Percentiles rank a stretch among this genome's conserved stretches.
These are phyloP conservation scores for Corythaeola cristata DNA, from an alignment of 2,113 vertebrate genomes.

Conservation along the genomic window DNA sequence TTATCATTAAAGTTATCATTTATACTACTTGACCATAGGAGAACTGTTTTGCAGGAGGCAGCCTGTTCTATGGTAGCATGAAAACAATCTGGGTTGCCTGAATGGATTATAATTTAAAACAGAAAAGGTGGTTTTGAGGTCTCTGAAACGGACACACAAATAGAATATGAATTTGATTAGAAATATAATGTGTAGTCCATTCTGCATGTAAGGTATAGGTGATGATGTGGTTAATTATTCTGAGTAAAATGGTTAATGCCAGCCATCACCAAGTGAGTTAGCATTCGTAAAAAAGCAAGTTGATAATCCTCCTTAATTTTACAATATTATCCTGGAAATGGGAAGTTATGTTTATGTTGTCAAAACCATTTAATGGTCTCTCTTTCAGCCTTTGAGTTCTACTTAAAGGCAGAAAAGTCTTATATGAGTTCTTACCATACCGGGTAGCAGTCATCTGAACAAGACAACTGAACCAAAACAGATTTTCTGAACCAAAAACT, in stretches of 20 bases:
- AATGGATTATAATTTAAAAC: not conserved
- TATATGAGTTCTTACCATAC: not conserved
- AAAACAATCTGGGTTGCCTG: not conserved
- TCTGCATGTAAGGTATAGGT: not conserved
- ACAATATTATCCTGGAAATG: not conserved
- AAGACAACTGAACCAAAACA: not conserved
- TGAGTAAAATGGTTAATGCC: not conserved
- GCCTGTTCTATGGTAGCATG: not conserved
- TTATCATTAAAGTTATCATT: not conserved
- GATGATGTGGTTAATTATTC: not conserved
- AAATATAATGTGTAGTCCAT: not conserved
- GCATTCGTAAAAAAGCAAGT: not conserved
- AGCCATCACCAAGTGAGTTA: not conserved
- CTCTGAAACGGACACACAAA: not conserved
- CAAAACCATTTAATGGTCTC: not conserved
- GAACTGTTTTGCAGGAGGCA: not conserved
- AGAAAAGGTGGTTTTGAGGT: not conserved
- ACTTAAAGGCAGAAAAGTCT: not conserved
- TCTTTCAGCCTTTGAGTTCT: not conserved
- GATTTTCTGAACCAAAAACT: not conserved
- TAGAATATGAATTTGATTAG: not conserved
- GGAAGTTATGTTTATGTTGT: not conserved
- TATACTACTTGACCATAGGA: not conserved
- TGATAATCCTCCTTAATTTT: not conserved
- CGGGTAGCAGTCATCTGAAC: not conserved